Percentiles rank a stretch among this genome's conserved stretches.
Conservation (phyloP, 2,113 vertebrate genomes). For the Oxyura jamaicensis region DNA sequence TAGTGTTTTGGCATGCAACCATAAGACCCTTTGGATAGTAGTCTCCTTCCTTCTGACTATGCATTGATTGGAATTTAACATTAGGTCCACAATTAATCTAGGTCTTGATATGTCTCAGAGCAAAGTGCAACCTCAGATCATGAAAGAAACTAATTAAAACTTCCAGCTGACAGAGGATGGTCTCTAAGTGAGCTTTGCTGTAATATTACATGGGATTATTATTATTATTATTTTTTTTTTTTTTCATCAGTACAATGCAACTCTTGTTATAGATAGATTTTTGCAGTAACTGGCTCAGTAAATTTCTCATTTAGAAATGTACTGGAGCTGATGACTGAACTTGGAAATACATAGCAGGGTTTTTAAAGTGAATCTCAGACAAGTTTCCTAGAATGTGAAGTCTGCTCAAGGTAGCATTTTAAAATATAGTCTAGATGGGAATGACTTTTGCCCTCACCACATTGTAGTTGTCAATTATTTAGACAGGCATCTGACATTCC, state of each 20-base stretch:
- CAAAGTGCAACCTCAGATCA: neutral
- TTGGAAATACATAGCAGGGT: neutral
- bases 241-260: neutral
- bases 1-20: neutral
- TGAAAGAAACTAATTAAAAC: neutral
- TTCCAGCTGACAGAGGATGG: neutral
- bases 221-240: too few relatives aligned
- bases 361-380: constrained; percentile 21
- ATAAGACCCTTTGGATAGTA: neutral
- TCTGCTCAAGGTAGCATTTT: constrained; percentile 20
- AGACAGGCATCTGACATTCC: constrained; percentile 26
- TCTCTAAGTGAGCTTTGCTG: neutral
- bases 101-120: neutral
- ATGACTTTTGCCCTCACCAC: constrained; percentile 43
- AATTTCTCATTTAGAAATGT: neutral
- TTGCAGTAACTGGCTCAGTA: neutral
- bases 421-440: constrained; percentile 46
- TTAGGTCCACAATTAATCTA: neutral
- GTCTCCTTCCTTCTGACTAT: neutral
- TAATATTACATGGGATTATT: neutral
- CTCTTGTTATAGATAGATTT: neutral
- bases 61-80: neutral
- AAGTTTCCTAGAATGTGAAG: neutral
- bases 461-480: constrained; percentile 43
- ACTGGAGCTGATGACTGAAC: neutral